Percentiles rank a stretch among this genome's conserved stretches.
These are phyloP conservation scores for Heteromormyrus szaboi DNA, from an alignment of 2,797 vertebrate species.

Conservation along the genomic window DNA sequence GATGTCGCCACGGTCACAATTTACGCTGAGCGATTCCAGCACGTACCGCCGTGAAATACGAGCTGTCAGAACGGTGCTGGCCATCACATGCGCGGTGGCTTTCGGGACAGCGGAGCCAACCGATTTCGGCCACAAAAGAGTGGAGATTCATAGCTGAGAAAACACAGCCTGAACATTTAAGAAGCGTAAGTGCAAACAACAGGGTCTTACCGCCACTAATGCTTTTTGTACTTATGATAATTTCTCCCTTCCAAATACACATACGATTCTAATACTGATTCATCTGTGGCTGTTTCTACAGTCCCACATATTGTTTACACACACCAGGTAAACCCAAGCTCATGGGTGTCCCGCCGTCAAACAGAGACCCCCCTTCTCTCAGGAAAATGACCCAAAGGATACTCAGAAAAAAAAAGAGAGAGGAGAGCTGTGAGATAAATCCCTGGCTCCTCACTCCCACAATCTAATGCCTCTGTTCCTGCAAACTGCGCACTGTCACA, in stretches of 20 bases:
- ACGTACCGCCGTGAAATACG: constrained; percentile 59
- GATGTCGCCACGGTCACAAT: constrained; percentile 57
- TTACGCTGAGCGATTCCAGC: constrained; percentile 59
- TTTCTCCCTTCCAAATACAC: background rate
- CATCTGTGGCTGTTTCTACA: background rate
- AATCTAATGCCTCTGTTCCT: background rate
- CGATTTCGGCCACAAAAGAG: background rate
- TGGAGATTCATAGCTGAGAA: background rate
- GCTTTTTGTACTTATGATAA: background rate
- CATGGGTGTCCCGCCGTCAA: background rate
- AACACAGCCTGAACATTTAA: background rate
- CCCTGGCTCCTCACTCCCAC: background rate
- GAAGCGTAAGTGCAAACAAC: background rate
- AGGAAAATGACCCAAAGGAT: background rate
- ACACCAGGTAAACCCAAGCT: background rate
- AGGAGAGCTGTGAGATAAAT: background rate
- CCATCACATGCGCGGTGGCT: background rate
- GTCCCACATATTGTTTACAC: background rate
- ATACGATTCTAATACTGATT: background rate
- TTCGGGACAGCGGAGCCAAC: background rate
- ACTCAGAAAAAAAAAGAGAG: background rate
- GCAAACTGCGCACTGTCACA: background rate
- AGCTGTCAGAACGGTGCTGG: constrained; percentile 49
- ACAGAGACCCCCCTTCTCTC: background rate
- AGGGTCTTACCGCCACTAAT: background rate